These are phyloP conservation scores for Apamea epomidion DNA, from an alignment of 2,888 invertebrate species.

Conservation along the genomic window DNA sequence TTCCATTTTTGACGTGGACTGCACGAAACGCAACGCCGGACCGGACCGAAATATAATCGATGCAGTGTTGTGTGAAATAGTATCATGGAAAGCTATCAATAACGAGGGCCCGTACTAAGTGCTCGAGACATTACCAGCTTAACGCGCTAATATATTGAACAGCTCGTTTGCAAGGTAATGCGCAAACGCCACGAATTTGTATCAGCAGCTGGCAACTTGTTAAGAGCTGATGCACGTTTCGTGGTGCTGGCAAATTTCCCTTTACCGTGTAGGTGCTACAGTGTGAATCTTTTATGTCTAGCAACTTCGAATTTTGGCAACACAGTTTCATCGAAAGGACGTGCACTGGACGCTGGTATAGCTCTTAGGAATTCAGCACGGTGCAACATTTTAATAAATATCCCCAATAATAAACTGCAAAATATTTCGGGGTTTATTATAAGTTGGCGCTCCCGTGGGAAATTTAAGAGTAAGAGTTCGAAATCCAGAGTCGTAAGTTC, in stretches of 20 bases:
- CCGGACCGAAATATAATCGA: slow-evolving; percentile 64
- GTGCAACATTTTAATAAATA: slow-evolving; percentile 24
- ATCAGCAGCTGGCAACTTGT: slow-evolving; percentile 72
- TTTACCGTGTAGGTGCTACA: slow-evolving; percentile 24
- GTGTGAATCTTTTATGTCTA: slow-evolving; percentile 50
- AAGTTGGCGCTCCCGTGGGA: slow-evolving; percentile 36
- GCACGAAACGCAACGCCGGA: slow-evolving; percentile 47
- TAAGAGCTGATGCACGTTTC: slow-evolving; percentile 62
- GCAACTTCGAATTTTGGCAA: slow-evolving; percentile 43
- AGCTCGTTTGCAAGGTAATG: slow-evolving; percentile 77
- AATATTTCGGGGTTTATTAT: slow-evolving; percentile 39
- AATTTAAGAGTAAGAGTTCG: slow-evolving; percentile 43
- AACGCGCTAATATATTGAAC: slow-evolving; percentile 80
- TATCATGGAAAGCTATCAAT: slow-evolving; percentile 74
- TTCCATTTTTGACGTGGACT: slow-evolving; percentile 48
- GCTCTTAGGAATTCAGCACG: slow-evolving; percentile 10
- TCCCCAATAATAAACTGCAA: slow-evolving; percentile 27
- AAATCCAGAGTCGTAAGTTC: slow-evolving; percentile 47
- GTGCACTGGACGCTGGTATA: slow-evolving; percentile 7
- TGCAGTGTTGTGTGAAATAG: slow-evolving; percentile 69
- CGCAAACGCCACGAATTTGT: slow-evolving; percentile 72
- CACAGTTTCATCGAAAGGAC: slow-evolving; percentile 10
- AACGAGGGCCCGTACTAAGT: slow-evolving; percentile 76
- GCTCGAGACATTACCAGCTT: slow-evolving; percentile 79
- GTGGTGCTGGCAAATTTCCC: slow-evolving; percentile 41